These are phyloP conservation scores for Anolis apletophallus DNA, from an alignment of 2,797 vertebrate species.

Conservation along the genomic window DNA sequence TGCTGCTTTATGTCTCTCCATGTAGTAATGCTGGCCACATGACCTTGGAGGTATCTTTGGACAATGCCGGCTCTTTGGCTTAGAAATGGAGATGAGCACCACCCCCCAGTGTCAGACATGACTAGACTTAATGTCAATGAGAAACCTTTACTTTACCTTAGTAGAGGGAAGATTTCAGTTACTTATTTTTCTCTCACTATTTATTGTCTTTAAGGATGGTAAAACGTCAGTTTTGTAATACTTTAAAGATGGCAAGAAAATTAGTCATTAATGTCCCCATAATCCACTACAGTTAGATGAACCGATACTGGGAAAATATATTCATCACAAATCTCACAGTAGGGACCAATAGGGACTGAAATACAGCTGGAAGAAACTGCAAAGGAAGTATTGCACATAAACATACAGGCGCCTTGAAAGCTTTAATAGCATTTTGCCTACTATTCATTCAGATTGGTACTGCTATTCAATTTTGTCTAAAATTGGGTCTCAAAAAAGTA, in stretches of 20 bases:
- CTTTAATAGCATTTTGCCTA: background rate
- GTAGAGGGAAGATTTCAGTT: background rate
- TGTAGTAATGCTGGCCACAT: no score
- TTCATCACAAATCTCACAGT: background rate
- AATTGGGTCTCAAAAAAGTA: background rate
- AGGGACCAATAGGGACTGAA: background rate
- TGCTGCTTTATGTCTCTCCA: no score
- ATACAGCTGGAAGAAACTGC: slow-evolving; percentile 3
- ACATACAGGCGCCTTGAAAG: background rate
- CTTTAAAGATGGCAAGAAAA: background rate
- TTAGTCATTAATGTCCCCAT: background rate
- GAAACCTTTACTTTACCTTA: no score
- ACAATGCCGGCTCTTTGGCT: no score
- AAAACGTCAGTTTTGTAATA: background rate
- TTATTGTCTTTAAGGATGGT: background rate
- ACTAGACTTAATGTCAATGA: no score
- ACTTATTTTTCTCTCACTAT: background rate
- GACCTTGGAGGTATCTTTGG: no score
- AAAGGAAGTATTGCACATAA: background rate
- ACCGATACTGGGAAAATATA: background rate
- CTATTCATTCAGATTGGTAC: background rate
- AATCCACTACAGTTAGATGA: background rate
- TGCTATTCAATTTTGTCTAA: background rate
- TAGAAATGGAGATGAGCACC: no score
- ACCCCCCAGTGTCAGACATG: no score